Percentiles rank a stretch among this genome's conserved stretches.
These are phyloP conservation scores for Leucania comma DNA, from an alignment of 2,888 invertebrate genomes.

Conservation along the genomic window DNA sequence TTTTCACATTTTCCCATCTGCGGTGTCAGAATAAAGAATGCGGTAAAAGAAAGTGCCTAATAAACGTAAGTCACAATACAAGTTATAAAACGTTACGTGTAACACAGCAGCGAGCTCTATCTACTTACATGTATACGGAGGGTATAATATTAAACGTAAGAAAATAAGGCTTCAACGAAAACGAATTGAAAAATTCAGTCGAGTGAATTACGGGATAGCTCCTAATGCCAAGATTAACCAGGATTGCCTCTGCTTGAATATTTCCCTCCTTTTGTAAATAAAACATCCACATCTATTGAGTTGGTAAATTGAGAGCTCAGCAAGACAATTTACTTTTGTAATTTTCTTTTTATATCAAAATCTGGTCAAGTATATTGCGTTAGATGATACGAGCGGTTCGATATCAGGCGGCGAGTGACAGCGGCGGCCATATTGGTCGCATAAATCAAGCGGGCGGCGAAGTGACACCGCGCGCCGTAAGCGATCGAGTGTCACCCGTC, in stretches of 20 bases:
- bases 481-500: constrained; percentile 89
- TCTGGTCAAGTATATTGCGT: constrained; percentile 74
- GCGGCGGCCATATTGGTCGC: constrained; percentile 89
- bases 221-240: constrained; percentile 66
- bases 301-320: constrained; percentile 65
- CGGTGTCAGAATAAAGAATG: constrained; percentile 24
- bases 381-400: constrained; percentile 83
- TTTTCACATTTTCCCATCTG: constrained; percentile 40
- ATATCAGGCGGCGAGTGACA: constrained; percentile 86
- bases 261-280: constrained; percentile 65
- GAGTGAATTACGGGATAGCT: constrained; percentile 65
- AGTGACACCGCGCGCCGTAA: constrained; percentile 87
- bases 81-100: constrained; percentile 46
- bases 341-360: constrained; percentile 64
- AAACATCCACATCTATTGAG: constrained; percentile 62
- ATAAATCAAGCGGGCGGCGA: constrained; percentile 88
- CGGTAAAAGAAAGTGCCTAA: constrained; percentile 24
- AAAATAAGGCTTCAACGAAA: constrained; percentile 58
- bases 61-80: constrained; percentile 47
- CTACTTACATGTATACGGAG: constrained; percentile 26
- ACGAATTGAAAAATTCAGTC: constrained; percentile 66
- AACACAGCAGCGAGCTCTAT: constrained; percentile 19
- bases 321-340: constrained; percentile 67
- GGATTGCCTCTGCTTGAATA: constrained; percentile 64
- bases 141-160: constrained; percentile 53